phyloP scores from a whole-genome alignment of 1,140 invertebrate species.

The Penaeus indicus region DNA sequence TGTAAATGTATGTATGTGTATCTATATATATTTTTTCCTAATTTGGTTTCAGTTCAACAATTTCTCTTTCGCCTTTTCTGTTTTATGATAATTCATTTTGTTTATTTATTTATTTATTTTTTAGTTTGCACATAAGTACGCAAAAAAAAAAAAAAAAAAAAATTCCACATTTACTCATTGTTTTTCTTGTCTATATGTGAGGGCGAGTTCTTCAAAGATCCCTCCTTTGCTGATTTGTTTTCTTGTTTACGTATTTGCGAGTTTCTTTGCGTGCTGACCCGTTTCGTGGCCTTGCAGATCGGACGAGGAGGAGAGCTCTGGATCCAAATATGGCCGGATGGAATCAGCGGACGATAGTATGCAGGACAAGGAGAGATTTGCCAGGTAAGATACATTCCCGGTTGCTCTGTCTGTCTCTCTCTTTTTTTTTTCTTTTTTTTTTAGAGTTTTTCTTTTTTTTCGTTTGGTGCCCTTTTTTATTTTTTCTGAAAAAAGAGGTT shows the following conservation, averaged over 20 bases:
- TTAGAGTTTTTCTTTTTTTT: not conserved
- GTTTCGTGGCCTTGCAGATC: conserved; percentile 68
- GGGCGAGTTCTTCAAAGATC: too few relatives aligned
- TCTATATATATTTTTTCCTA: not conserved
- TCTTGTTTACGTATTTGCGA: not conserved
- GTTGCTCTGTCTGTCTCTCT: too few relatives aligned
- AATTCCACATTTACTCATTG: too few relatives aligned
- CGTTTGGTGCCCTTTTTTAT: not conserved
- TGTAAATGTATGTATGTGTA: not conserved
- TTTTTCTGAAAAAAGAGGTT: too few relatives aligned
- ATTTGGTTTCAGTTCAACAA: too few relatives aligned
- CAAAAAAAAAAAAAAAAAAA: too few relatives aligned
- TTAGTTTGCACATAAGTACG: too few relatives aligned
- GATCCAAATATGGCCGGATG: conserved; percentile 69
- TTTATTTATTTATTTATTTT: too few relatives aligned
- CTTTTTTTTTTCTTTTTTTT: not conserved
- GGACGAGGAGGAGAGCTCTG: conserved; percentile 72
- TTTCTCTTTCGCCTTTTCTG: too few relatives aligned
- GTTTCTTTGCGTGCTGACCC: not conserved
- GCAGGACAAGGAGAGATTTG: conserved; percentile 65
- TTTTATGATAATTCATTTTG: too few relatives aligned
- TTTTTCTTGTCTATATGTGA: too few relatives aligned
- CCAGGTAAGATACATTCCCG: conserved; percentile 46
- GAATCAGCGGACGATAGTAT: conserved; percentile 61
- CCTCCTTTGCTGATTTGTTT: not conserved